Evolutionary conservation across 2,113 vertebrate species (phyloP), one percentile per base, ranked within the genome.

Genomic region (Sebastes schlegelii): DNA sequence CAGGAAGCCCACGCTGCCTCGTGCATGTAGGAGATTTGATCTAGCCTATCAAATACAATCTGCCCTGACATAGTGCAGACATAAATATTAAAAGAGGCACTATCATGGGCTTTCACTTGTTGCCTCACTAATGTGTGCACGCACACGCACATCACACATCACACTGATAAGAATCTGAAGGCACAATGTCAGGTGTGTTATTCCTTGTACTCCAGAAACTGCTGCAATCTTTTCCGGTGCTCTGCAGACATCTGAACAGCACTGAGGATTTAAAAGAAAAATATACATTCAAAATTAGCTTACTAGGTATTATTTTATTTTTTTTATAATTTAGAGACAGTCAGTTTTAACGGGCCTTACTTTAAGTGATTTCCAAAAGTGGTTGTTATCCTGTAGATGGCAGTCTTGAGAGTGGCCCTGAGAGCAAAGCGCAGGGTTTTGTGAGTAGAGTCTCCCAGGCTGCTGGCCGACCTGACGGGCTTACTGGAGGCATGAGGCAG

Each of bases 401-500:
- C 96, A 0, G 97, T 99, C 95, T 97, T 99, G 86, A 99, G 94
- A 1, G 97, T 94, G 6, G 98, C 97, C 87, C 98, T 94, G 7
- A 99, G 96, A 48, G 97, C 97, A 89, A 99, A 99, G 34, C 98
- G 94, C 86, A 99, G 95, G 0, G 97, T 98, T 94, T 97, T 99
- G 80, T 97, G 97, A 8, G 96, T 96, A 0, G 96, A 95, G 81
- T 99, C 97, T 84, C 95, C 96, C 90, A 99, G 92, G 83, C 95
- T 96, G 85, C 93, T 94, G 62, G 92, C 89, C 7, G 79, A 88
- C 80, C 96, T 94, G 21, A 95, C 83, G 0, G 97, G 96, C 62
- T 98, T 99, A 87, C 97, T 99, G 69, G 98, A 99, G 72, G 96
- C 98, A 6, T 99, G 97, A 75, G 98, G 98, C 86, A 99, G 96